phyloP scores from a whole-genome alignment of 30 jellyfish, hydroid and myxozoan species.

The Pseudorhiza aurosa region DNA sequence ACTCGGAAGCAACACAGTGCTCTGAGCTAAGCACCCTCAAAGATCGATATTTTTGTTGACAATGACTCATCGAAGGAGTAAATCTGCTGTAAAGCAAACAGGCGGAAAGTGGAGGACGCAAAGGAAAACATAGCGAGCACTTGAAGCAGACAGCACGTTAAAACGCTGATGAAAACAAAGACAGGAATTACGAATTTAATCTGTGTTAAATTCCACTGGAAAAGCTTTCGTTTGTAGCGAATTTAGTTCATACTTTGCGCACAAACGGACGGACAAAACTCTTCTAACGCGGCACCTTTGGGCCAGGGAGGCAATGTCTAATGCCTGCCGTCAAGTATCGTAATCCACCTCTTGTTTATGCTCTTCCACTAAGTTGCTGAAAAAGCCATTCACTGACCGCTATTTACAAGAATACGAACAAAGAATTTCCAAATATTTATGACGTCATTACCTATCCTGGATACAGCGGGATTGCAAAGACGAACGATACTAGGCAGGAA shows the following conservation, averaged over 20 bases:
- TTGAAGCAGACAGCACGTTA: no score
- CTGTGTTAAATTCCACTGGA: not conserved
- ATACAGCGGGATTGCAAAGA: not conserved
- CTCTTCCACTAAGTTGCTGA: not conserved
- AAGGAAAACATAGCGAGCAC: no score
- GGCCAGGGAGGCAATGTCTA: not conserved
- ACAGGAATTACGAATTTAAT: not conserved
- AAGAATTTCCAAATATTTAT: not conserved
- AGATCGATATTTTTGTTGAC: no score
- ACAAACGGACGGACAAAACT: not conserved
- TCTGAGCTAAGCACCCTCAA: no score
- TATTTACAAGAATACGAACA: not conserved
- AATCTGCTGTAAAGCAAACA: not conserved
- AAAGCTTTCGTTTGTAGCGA: not conserved
- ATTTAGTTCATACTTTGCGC: not conserved
- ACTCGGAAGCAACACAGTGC: no score
- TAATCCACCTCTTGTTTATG: not conserved
- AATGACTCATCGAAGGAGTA: no score
- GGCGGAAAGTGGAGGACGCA: not conserved
- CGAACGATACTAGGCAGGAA: not conserved
- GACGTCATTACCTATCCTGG: not conserved
- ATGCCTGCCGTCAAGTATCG: not conserved
- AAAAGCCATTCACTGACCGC: not conserved
- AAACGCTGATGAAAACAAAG: not conserved
- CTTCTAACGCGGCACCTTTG: not conserved